A percentile compares a stretch with the other conserved stretches of the same genome.
These are phyloP conservation scores for Hemibagrus guttatus DNA, from an alignment of 2,797 vertebrate genomes.

Conservation along the genomic window DNA sequence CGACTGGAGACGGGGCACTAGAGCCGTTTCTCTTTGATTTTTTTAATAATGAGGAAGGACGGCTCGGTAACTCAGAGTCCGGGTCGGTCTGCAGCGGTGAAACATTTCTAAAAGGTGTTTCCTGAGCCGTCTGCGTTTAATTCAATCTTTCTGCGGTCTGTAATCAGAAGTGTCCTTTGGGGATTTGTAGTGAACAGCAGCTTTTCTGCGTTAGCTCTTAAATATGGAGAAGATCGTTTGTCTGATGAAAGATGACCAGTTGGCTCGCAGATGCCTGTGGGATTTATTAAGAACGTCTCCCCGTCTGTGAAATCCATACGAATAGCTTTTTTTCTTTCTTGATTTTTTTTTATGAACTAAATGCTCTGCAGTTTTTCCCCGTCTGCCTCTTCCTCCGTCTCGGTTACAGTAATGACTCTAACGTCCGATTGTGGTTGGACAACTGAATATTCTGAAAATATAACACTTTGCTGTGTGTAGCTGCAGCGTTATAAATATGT, in stretches of 20 bases:
- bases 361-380: not conserved
- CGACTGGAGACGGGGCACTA: constrained; percentile 10
- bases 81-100: not conserved
- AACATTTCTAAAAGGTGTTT: not conserved
- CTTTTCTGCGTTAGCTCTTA: constrained; percentile 23
- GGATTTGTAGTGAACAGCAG: constrained; percentile 26
- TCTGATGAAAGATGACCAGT: constrained; percentile 60
- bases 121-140: not conserved
- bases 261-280: constrained; percentile 59
- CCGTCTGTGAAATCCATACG: constrained; percentile 73
- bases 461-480: constrained; percentile 58
- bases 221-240: constrained; percentile 51
- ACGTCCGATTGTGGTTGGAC: constrained; percentile 60
- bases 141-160: constrained; percentile 28
- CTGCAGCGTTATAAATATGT: constrained; percentile 62
- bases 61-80: not conserved
- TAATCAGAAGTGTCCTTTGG: constrained; percentile 41
- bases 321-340: constrained; percentile 38
- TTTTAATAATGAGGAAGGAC: not conserved
- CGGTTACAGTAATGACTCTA: constrained; percentile 62
- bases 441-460: constrained; percentile 20
- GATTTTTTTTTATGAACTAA: constrained; percentile 30
- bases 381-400: constrained; percentile 29
- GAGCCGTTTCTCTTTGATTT: not conserved
- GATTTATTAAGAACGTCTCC: constrained; percentile 66